These are phyloP conservation scores for Caenorhabditis sp. DNA, from an alignment of 2,888 invertebrate genomes.

Conservation along the genomic window DNA sequence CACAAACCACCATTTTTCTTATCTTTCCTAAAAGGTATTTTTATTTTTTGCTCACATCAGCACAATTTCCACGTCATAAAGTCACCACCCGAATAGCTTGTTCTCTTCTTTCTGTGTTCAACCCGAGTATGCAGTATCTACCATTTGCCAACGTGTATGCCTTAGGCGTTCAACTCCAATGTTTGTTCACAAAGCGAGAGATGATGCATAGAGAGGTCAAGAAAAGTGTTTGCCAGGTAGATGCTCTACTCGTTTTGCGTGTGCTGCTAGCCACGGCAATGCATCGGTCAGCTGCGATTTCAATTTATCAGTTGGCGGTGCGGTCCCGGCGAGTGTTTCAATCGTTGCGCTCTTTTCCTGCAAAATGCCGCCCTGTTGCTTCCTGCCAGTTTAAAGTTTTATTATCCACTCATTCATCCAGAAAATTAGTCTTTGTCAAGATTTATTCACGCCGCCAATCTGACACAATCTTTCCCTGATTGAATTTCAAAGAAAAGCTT, in stretches of 20 bases:
- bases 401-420: conserved; percentile 29
- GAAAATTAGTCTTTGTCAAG: conserved; percentile 11
- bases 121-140: conserved; percentile 2
- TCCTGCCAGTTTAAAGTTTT: conserved; percentile 43
- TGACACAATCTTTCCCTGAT: neutral
- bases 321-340: conserved; percentile 37
- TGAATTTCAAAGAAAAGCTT: too few relatives aligned
- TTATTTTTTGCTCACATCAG: neutral
- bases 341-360: conserved; percentile 37
- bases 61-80: too few relatives aligned
- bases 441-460: neutral
- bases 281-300: conserved; percentile 60
- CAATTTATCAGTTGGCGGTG: conserved; percentile 58
- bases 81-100: neutral
- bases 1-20: too few relatives aligned
- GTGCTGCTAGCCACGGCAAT: conserved; percentile 35
- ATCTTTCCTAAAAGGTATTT: too few relatives aligned
- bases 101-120: neutral
- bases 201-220: conserved; percentile 61
- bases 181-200: conserved; percentile 52
- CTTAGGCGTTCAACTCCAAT: conserved; percentile 19
- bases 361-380: conserved; percentile 31
- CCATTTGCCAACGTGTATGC: conserved; percentile 21
- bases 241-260: conserved; percentile 41
- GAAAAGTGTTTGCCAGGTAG: conserved; percentile 62